Evolutionary conservation across 1,140 invertebrate genomes (phyloP).

Genomic region (Drosophila athabasca): DNA sequence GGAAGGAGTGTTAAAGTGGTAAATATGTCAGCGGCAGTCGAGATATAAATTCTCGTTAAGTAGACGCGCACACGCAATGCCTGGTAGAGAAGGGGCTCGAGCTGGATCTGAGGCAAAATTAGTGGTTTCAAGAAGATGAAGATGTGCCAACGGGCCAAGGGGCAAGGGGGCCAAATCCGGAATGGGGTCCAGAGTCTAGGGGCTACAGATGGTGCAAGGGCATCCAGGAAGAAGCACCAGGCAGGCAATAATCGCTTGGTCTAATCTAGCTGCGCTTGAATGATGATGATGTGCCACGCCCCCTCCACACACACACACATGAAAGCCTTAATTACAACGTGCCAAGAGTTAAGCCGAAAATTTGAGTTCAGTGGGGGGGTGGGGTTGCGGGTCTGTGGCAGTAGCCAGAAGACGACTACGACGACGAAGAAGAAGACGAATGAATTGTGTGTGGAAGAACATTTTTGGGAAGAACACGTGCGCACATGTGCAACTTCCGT

Average conservation of each 20-base stretch:
- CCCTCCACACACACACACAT: conserved; percentile 3
- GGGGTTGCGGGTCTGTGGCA: conserved; percentile 16
- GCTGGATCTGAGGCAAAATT: conserved; percentile 13
- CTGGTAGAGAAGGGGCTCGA: conserved; percentile 30
- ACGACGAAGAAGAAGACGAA: conserved; percentile 27
- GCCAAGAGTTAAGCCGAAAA: conserved; percentile 51
- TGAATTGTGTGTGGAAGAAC: conserved; percentile 33
- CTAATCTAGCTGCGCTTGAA: conserved; percentile 78
- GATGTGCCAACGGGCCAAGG: not conserved
- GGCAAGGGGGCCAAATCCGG: not conserved
- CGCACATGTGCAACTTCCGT: conserved; percentile 81
- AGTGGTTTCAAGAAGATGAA: not conserved
- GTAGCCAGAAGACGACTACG: not conserved
- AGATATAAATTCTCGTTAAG: conserved; percentile 79
- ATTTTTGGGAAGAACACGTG: conserved; percentile 65
- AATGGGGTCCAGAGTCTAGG: too few relatives aligned
- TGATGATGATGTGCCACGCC: conserved; percentile 80
- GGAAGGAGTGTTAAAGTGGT: conserved; percentile 69
- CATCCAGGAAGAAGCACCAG: not conserved
- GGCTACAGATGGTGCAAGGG: too few relatives aligned
- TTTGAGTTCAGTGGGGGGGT: conserved; percentile 1
- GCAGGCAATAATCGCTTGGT: conserved; percentile 65
- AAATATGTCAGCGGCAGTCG: conserved; percentile 79
- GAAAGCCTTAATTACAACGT: conserved; percentile 76
- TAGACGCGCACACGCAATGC: conserved; percentile 77